Evolutionary conservation across 1,140 invertebrate species (phyloP).

Genomic region (Leptinotarsa defecta): DNA sequence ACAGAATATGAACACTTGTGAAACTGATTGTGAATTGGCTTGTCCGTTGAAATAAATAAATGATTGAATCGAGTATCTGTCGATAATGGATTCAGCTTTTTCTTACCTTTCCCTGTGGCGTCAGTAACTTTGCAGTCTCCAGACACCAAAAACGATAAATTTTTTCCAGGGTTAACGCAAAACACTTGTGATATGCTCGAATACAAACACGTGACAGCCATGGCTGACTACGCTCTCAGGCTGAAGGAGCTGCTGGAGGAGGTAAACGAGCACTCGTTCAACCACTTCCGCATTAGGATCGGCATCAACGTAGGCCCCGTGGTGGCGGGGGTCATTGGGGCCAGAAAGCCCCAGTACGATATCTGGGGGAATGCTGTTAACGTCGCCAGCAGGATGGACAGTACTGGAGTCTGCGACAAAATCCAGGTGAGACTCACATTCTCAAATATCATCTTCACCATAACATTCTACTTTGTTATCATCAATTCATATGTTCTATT

Average conservation of each 20-base stretch:
- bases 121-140: neutral
- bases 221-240: constrained; percentile 89
- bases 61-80: too few relatives aligned
- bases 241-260: constrained; percentile 84
- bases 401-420: constrained; percentile 78
- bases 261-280: constrained; percentile 96
- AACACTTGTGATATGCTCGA: constrained; percentile 77
- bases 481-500: too few relatives aligned
- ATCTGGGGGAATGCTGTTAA: constrained; percentile 97
- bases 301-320: constrained; percentile 94
- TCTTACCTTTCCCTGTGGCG: neutral
- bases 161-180: constrained; percentile 71
- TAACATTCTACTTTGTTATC: too few relatives aligned
- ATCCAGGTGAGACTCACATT: constrained; percentile 68
- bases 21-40: too few relatives aligned
- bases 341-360: constrained; percentile 88
- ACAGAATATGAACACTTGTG: too few relatives aligned
- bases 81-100: neutral
- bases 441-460: too few relatives aligned
- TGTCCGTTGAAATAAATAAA: too few relatives aligned
- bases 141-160: neutral
- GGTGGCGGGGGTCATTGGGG: constrained; percentile 94
- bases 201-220: constrained; percentile 80
- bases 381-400: constrained; percentile 88
- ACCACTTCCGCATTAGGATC: constrained; percentile 93